These are phyloP conservation scores for Caranx ignobilis DNA, from an alignment of 2,113 vertebrate genomes.

Conservation along the genomic window DNA sequence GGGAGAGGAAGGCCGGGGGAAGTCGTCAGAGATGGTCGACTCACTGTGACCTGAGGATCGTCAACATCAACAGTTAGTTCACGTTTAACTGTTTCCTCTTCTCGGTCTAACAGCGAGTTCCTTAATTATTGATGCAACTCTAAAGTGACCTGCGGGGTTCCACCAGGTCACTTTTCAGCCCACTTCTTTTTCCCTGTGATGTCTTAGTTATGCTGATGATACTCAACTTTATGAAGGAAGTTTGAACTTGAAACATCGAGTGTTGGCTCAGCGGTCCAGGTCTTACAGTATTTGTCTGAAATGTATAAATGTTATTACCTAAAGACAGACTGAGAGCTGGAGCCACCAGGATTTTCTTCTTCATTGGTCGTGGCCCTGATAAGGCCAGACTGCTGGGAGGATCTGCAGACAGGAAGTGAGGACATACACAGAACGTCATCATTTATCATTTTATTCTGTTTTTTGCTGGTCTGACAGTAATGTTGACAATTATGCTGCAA, in stretches of 20 bases:
- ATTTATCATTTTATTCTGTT: neutral
- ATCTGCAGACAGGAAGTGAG: constrained; percentile 60
- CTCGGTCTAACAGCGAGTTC: too few species aligned
- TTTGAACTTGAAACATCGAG: too few species aligned
- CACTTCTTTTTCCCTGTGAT: neutral
- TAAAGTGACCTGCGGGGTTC: too few species aligned
- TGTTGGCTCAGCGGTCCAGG: too few species aligned
- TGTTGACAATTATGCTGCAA: too few species aligned
- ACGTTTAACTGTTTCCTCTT: too few species aligned
- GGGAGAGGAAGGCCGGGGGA: constrained; percentile 61
- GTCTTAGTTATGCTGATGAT: neutral
- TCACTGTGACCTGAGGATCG: constrained; percentile 62
- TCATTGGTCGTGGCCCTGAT: constrained; percentile 67
- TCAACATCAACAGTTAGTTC: too few species aligned
- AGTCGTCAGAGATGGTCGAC: constrained; percentile 57
- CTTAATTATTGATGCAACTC: too few species aligned
- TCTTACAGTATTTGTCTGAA: too few species aligned
- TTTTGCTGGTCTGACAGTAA: too few species aligned
- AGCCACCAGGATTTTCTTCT: constrained; percentile 85
- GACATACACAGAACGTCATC: neutral
- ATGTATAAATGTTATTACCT: constrained; percentile 44
- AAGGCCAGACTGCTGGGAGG: constrained; percentile 80
- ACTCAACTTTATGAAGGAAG: neutral
- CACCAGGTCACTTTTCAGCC: too few species aligned
- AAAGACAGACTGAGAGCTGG: constrained; percentile 80